Conservation (phyloP, 2,888 invertebrate genomes). For the Acrocyrtus sp. region DNA sequence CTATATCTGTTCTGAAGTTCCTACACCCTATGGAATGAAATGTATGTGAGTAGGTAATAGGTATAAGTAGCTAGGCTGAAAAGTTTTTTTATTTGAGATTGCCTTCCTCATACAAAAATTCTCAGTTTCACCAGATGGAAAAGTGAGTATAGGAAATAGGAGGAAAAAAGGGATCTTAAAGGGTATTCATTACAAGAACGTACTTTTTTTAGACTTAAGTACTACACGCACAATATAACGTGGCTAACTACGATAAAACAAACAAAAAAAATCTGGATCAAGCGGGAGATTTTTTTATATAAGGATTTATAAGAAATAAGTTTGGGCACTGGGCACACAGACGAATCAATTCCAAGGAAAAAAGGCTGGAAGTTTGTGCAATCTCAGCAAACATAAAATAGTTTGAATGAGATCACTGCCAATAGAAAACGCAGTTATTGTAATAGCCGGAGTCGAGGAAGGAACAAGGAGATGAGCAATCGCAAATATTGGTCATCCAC, state of each 20-base stretch:
- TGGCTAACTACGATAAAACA: neutral
- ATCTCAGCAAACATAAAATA: constrained; percentile 16
- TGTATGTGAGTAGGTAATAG: neutral
- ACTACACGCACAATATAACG: neutral
- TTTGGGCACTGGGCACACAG: neutral
- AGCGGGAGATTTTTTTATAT: no score
- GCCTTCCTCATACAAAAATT: no score
- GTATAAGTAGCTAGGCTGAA: neutral
- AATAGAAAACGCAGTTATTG: no score
- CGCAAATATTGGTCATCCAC: constrained; percentile 36
- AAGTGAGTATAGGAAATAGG: no score
- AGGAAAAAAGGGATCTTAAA: no score
- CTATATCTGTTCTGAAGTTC: neutral
- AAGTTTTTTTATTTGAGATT: no score
- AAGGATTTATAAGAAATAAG: neutral
- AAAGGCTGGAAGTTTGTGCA: constrained; percentile 5
- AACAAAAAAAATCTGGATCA: no score
- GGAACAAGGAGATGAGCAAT: constrained; percentile 23
- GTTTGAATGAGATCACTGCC: constrained; percentile 24
- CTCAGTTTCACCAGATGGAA: no score
- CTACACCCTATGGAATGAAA: no score
- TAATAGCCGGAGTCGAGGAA: no score
- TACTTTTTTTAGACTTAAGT: neutral
- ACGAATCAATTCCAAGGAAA: neutral
- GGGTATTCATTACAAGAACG: neutral